phyloP scores from a whole-genome alignment of 2,113 vertebrate species.

The Chloropsis hardwickii region DNA sequence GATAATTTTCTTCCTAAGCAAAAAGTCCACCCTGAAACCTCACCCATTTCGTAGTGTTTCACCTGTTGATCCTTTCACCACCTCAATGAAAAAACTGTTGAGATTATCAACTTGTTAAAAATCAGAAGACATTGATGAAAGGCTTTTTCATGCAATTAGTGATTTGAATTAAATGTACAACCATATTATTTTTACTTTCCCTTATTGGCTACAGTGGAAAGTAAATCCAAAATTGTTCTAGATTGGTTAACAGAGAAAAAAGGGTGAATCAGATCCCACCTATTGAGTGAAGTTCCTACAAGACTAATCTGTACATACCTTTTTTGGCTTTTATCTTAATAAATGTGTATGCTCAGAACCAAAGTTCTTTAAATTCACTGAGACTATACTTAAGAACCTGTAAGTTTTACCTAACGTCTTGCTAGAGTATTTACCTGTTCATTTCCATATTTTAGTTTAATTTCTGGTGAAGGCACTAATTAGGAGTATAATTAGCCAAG shows the following conservation, averaged over 20 bases:
- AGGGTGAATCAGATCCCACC: background rate
- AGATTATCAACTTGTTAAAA: background rate
- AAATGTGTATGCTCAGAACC: background rate
- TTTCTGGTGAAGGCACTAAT: background rate
- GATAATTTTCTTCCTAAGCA: background rate
- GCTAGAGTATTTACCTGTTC: background rate
- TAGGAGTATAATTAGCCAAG: background rate
- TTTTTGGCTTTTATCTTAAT: background rate
- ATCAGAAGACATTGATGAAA: background rate
- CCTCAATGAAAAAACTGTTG: background rate
- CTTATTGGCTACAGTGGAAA: background rate
- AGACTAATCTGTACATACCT: background rate
- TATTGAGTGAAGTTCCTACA: background rate
- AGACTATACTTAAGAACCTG: background rate
- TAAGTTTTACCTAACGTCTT: background rate
- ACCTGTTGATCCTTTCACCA: background rate
- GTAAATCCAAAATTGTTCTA: background rate
- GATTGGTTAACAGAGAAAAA: background rate
- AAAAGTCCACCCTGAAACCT: background rate
- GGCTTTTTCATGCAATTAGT: background rate
- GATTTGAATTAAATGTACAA: background rate
- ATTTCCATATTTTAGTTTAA: background rate
- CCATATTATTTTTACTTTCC: background rate
- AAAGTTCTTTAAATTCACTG: background rate
- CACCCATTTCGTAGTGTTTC: background rate